Percentiles rank a stretch among this genome's conserved stretches.
phyloP scores from a whole-genome alignment of 2,797 vertebrate genomes.

The Rhodeus uyekii region DNA sequence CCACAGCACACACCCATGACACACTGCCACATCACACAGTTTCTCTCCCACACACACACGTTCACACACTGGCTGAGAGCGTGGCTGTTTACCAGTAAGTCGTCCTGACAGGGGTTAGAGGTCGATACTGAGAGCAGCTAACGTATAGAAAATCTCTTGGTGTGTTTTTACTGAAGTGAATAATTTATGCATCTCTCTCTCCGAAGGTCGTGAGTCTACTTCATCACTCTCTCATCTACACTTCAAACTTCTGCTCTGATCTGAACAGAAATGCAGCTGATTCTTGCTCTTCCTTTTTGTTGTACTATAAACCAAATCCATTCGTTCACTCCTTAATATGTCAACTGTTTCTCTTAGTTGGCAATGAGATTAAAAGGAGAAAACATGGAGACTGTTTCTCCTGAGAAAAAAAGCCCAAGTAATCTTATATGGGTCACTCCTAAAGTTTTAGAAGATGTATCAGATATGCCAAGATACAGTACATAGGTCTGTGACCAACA shows the following conservation, averaged over 20 bases:
- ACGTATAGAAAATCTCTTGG: slow-evolving; percentile 54
- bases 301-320: slow-evolving; percentile 54
- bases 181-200: slow-evolving; percentile 61
- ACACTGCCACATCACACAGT: not conserved
- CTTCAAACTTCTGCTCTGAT: slow-evolving; percentile 59
- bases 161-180: slow-evolving; percentile 56
- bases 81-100: slow-evolving; percentile 42
- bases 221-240: slow-evolving; percentile 50
- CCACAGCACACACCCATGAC: not conserved
- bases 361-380: not conserved
- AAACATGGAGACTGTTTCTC: not conserved
- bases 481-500: not conserved
- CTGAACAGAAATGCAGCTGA: slow-evolving; percentile 60
- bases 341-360: not conserved
- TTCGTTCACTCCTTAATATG: slow-evolving; percentile 63
- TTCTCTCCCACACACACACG: slow-evolving; percentile 4
- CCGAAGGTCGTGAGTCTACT: slow-evolving; percentile 52
- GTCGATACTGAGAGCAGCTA: slow-evolving; percentile 58
- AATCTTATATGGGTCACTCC: slow-evolving; percentile 1
- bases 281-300: slow-evolving; percentile 24
- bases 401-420: not conserved
- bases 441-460: not conserved
- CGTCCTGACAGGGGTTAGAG: slow-evolving; percentile 38
- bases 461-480: not conserved
- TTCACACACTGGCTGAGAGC: slow-evolving; percentile 8